Percentiles rank a stretch among this genome's conserved stretches.
Conservation (phyloP, 2,113 vertebrate species). For the Sphyrna mokarran region DNA sequence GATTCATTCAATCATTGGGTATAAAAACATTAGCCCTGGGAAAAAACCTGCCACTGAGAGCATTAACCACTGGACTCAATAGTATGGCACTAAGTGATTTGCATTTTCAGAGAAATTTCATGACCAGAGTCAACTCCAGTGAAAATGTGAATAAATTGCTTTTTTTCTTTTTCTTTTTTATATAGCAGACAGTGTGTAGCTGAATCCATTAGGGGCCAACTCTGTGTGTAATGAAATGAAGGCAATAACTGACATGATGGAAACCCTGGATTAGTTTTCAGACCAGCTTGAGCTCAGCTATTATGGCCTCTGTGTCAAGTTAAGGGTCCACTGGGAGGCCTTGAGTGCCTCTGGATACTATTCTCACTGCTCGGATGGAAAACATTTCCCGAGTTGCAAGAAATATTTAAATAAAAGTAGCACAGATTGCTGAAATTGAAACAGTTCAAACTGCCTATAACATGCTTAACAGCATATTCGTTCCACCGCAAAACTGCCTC, state of each 20-base stretch:
- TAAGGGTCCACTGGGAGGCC: conserved; percentile 68
- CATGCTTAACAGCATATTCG: conserved; percentile 29
- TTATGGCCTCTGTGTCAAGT: conserved; percentile 59
- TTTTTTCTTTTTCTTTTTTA: conserved; percentile 45
- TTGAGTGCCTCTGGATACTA: conserved; percentile 64
- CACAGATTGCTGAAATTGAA: conserved; percentile 41
- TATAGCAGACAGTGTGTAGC: conserved; percentile 55
- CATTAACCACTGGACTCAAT: conserved; percentile 55
- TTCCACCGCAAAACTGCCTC: background rate
- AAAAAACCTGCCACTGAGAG: conserved; percentile 55
- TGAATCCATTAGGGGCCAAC: conserved; percentile 57
- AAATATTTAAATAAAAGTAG: conserved; percentile 50
- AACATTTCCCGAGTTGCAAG: conserved; percentile 48
- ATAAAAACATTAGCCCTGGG: conserved; percentile 62
- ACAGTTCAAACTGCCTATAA: conserved; percentile 28
- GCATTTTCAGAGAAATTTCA: conserved; percentile 70
- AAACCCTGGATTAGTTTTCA: conserved; percentile 53
- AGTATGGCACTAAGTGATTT: conserved; percentile 57
- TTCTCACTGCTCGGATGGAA: conserved; percentile 51
- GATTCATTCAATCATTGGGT: conserved; percentile 59
- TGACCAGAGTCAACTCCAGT: conserved; percentile 53
- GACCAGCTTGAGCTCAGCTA: conserved; percentile 48
- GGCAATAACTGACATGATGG: conserved; percentile 48
- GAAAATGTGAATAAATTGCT: conserved; percentile 66
- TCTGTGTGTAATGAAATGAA: conserved; percentile 60